Evolutionary conservation across 1,140 invertebrate species (phyloP).

Genomic region (Drosophila virilis): DNA sequence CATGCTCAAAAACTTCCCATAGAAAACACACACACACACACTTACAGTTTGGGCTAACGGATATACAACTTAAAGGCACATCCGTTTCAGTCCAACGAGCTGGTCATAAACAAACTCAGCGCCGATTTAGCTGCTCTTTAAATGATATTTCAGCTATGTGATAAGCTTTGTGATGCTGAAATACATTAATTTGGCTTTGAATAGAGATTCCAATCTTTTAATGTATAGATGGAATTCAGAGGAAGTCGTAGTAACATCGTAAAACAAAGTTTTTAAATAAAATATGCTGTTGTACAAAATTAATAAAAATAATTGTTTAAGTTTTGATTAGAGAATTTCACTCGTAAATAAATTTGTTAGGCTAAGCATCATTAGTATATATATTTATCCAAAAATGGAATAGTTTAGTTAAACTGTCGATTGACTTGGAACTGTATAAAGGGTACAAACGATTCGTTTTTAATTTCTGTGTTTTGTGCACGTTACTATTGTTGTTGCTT

Average conservation of each 20-base stretch:
- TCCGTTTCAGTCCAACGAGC: constrained; percentile 62
- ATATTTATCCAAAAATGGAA: no score
- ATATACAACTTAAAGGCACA: constrained; percentile 81
- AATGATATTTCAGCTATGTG: constrained; percentile 3
- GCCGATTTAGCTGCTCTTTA: background rate
- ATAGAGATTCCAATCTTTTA: no score
- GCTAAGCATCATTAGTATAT: no score
- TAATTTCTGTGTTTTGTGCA: background rate
- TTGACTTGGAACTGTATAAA: background rate
- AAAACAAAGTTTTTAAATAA: no score
- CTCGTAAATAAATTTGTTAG: no score
- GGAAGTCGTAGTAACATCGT: no score
- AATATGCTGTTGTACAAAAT: no score
- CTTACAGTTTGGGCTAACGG: constrained; percentile 45
- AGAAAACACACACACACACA: constrained; percentile 2
- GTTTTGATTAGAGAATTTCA: no score
- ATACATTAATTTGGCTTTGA: no score
- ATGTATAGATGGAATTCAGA: no score
- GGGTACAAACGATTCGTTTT: constrained; percentile 15
- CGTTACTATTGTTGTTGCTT: constrained; percentile 23
- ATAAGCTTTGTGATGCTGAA: background rate
- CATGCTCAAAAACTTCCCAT: constrained; percentile 56
- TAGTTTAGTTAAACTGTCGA: no score
- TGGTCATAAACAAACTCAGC: constrained; percentile 78
- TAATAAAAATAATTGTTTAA: no score